These are phyloP conservation scores for Vireo altiloquus DNA, from an alignment of 2,113 vertebrate species.

Conservation along the genomic window DNA sequence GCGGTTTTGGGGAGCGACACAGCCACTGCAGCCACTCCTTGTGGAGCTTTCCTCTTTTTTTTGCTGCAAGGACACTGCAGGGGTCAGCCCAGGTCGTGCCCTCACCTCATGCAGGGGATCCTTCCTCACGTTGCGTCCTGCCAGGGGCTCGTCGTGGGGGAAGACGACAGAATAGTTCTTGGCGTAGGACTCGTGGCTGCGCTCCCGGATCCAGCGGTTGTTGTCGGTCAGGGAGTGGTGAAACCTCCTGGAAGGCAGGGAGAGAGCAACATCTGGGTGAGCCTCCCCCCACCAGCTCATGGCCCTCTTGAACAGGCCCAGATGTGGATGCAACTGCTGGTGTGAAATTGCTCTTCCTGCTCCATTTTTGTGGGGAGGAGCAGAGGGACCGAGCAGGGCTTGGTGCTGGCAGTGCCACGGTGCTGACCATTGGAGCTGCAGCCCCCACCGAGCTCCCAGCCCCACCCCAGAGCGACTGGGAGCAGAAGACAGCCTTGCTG, in stretches of 20 bases:
- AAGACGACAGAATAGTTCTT: constrained; percentile 96
- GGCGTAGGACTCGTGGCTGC: constrained; percentile 95
- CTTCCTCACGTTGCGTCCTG: constrained; percentile 84
- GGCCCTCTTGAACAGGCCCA: accelerated
- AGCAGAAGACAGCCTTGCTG: not conserved
- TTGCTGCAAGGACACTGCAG: not conserved
- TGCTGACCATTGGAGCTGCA: accelerated
- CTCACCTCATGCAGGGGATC: constrained; percentile 88
- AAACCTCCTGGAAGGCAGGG: constrained; percentile 80
- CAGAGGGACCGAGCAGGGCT: not conserved
- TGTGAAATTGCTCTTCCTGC: not conserved
- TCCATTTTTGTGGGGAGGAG: accelerated
- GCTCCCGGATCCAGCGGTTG: constrained; percentile 86
- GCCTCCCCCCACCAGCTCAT: accelerated
- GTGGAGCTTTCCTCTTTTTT: not conserved
- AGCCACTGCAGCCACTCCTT: accelerated
- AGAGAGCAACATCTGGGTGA: accelerated
- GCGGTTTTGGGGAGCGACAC: accelerated
- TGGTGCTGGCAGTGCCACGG: accelerated
- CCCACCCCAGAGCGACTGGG: not conserved
- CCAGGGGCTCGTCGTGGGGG: constrained; percentile 91
- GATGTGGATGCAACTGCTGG: not conserved
- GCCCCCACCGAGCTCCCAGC: not conserved
- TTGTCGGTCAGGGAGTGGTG: constrained; percentile 84
- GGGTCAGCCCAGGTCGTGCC: not conserved